Evolutionary conservation across 2,888 invertebrate species (phyloP), one percentile per base, ranked within the genome.

Genomic region (Perizoma flavofasciatum): DNA sequence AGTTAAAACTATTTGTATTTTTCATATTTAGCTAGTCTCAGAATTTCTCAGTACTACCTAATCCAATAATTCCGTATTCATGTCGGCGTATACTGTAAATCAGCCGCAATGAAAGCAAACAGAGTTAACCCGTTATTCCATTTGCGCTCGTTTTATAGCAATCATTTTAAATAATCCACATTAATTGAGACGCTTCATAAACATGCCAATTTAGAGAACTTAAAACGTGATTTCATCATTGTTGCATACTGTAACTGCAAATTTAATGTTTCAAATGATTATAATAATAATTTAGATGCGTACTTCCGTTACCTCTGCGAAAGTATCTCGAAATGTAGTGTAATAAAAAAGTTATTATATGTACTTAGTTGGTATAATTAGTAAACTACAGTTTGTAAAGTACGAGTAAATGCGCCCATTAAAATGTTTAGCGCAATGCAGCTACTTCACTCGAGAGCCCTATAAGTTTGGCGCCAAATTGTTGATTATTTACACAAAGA

Each of bases 101-200:
- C 47, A 48, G 37, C 43, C 39, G 9, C 49, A 49, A 49, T 53
- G 22, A 43, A 32, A 22, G 32, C 48, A 55, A 51, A 35, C 33
- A 43, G 39, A 63, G 55, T 52, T 43, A 56, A 50, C 51, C 60
- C 51, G 59, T 60, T 61, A 60, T 48, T 52, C 35, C 45, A 56
- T 49, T 56, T 22, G 33, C 49, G 43, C 32, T 39, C 39, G 47
- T 47, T 61, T 56, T 46, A 37, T 53, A 53, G 56, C 61, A 61
- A 61, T 61, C 52, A 56, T 56, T 61, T 53, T 57, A 61, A 57
- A 61, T 61, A 61, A 61, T 49, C 52, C 35, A 37, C 53, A 49
- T 57, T 61, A 57, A 50, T 61, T 57, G 49, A 54, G 49, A 9
- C 37, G 47, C 50, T 34, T 47, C 57, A 57, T 61, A 61, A 61